These are phyloP conservation scores for Rhorus exstirpatorius DNA, from an alignment of 2,888 invertebrate species.

Conservation along the genomic window DNA sequence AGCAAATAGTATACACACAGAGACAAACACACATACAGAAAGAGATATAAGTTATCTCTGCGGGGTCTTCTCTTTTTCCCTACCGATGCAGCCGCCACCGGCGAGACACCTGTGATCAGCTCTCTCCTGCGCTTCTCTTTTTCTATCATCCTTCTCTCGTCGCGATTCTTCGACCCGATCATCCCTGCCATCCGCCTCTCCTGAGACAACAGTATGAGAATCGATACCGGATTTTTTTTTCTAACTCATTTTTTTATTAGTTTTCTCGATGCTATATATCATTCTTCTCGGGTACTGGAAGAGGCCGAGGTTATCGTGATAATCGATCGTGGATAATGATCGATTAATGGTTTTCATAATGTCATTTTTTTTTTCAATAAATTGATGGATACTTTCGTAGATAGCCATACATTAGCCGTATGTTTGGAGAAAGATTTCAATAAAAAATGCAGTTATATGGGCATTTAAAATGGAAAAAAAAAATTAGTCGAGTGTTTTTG, in stretches of 20 bases:
- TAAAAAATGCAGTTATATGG: too few relatives aligned
- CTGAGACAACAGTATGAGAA: slow-evolving; percentile 61
- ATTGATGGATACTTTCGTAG: background rate
- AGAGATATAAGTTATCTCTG: slow-evolving; percentile 68
- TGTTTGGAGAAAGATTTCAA: too few relatives aligned
- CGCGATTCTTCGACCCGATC: slow-evolving; percentile 30
- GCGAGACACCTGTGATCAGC: slow-evolving; percentile 63
- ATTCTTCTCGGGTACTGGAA: slow-evolving; percentile 25
- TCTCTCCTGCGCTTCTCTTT: slow-evolving; percentile 50
- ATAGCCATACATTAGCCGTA: too few relatives aligned
- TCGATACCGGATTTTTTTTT: slow-evolving; percentile 44
- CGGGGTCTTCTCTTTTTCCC: slow-evolving; percentile 34
- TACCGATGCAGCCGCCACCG: slow-evolving; percentile 40
- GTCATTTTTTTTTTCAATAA: background rate
- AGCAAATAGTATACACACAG: slow-evolving; percentile 54
- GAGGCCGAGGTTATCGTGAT: slow-evolving; percentile 40
- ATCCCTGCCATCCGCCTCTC: slow-evolving; percentile 14
- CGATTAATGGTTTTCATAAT: background rate
- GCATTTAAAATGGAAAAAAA: too few relatives aligned
- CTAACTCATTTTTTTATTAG: background rate
- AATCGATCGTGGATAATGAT: slow-evolving; percentile 25
- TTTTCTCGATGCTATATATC: background rate
- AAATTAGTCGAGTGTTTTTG: background rate
- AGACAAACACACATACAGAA: slow-evolving; percentile 38
- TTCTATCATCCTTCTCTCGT: slow-evolving; percentile 42